Percentiles rank a stretch among this genome's conserved stretches.
Conservation (phyloP, 2,888 invertebrate species). For the Nowickia ferox region DNA sequence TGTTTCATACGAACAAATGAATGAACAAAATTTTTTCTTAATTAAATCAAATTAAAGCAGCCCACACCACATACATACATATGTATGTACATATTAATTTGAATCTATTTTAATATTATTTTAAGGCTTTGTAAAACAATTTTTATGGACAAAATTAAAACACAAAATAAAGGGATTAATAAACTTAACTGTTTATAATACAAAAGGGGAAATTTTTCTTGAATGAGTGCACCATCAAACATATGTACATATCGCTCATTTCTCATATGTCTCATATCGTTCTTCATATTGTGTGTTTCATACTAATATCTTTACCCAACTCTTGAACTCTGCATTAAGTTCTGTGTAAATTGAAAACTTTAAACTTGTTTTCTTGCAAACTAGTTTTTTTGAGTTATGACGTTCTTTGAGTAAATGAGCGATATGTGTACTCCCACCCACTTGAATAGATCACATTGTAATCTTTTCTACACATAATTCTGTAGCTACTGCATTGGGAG, state of each 20-base stretch:
- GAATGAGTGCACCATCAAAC: neutral
- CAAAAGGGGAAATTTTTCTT: neutral
- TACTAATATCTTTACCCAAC: too few species aligned
- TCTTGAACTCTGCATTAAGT: too few species aligned
- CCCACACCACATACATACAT: neutral
- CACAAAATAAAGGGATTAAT: neutral
- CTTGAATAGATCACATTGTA: neutral
- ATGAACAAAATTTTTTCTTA: constrained; percentile 2
- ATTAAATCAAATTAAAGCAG: constrained; percentile 38
- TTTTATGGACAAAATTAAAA: constrained; percentile 1
- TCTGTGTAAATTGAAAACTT: too few species aligned
- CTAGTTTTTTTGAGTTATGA: too few species aligned
- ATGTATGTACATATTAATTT: neutral
- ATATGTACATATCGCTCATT: too few species aligned
- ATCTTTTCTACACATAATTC: neutral
- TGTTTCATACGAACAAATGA: constrained; percentile 15
- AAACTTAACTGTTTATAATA: neutral
- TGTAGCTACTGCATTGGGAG: neutral
- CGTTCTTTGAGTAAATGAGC: too few species aligned
- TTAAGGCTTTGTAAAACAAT: neutral
- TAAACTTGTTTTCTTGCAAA: too few species aligned
- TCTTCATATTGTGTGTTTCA: too few species aligned
- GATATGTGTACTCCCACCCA: neutral
- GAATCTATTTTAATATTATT: neutral
- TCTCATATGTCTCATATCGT: too few species aligned